Evolutionary conservation across 2,888 invertebrate genomes (phyloP).

Genomic region (Patella ulyssiponensis): DNA sequence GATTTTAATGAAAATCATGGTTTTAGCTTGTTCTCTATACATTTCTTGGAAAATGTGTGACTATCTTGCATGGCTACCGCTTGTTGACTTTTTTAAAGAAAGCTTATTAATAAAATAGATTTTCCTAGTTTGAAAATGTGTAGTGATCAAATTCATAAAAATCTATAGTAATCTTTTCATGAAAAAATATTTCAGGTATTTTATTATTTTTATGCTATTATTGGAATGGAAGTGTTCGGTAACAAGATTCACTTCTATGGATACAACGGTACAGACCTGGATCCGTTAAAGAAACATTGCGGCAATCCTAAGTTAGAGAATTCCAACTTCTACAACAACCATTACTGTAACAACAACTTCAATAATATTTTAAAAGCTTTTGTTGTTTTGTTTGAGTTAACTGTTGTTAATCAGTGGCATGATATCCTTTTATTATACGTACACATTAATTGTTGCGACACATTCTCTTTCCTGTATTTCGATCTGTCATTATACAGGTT

Average conservation of each 20-base stretch:
- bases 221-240: constrained; percentile 74
- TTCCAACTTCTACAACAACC: constrained; percentile 68
- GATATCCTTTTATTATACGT: constrained; percentile 67
- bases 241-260: constrained; percentile 64
- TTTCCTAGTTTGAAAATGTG: too few relatives aligned
- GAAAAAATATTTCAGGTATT: constrained; percentile 66
- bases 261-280: constrained; percentile 46
- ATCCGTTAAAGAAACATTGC: constrained; percentile 48
- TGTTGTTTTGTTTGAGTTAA: constrained; percentile 73
- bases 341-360: constrained; percentile 74
- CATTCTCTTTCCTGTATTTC: too few relatives aligned
- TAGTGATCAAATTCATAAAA: too few relatives aligned
- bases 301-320: constrained; percentile 66
- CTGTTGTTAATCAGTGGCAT: constrained; percentile 76
- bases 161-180: too few relatives aligned
- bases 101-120: too few relatives aligned
- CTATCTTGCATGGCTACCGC: background rate
- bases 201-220: constrained; percentile 73
- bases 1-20: too few relatives aligned
- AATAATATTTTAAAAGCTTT: constrained; percentile 72
- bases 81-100: background rate
- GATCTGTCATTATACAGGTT: too few relatives aligned
- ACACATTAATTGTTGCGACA: too few relatives aligned
- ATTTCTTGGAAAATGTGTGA: too few relatives aligned
- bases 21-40: too few relatives aligned